Evolutionary conservation across 2,888 invertebrate genomes (phyloP), one percentile per base, ranked within the genome.

Genomic region (Macrosoma leucophasiata): DNA sequence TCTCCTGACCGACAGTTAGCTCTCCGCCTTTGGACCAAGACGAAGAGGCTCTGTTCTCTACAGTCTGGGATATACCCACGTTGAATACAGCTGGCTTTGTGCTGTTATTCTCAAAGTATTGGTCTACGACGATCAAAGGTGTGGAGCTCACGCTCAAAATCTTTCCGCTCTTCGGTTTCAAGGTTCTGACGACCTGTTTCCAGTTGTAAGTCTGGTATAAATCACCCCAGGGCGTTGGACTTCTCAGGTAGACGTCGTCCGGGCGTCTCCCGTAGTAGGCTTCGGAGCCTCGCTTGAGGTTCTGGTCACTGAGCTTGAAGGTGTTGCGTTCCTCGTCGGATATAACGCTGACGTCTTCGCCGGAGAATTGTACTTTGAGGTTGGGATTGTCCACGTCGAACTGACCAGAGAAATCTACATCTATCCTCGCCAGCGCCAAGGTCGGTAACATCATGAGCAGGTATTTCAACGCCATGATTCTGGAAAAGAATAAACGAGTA

Each of bases 181-280:
- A 14, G 1, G 50, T 50, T 23, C 60, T 62, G 1, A 36, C 39
- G 3, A 69, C 63, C 20, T 60, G 60, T 2, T 47, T 25, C 69
- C 67, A 71, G 11, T 45, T 39, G 33, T 59, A 55, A 0, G 46
- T 48, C 10, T 36, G 30, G 46, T 61, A 69, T 0, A 72, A 36
- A 29, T 71, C 71, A 0, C 61, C 62, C 62, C 62, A 71, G 0
- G 64, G 65, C 0, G 72, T 72, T 0, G 70, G 71, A 33, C 62
- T 61, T 2, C 38, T 52, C 0, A 63, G 12, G 44, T 38, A 64
- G 0, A 51, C 57, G 19, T 57, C 51, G 17, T 48, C 49, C 0
- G 69, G 70, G 2, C 38, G 36, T 0, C 13, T 20, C 0, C 67
- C 68, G 19, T 56, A 56, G 37, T 58, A 50, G 0, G 28, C 13